Evolutionary conservation across 1,140 invertebrate species (phyloP).

Genomic region (Meloidogyne floridensis): DNA sequence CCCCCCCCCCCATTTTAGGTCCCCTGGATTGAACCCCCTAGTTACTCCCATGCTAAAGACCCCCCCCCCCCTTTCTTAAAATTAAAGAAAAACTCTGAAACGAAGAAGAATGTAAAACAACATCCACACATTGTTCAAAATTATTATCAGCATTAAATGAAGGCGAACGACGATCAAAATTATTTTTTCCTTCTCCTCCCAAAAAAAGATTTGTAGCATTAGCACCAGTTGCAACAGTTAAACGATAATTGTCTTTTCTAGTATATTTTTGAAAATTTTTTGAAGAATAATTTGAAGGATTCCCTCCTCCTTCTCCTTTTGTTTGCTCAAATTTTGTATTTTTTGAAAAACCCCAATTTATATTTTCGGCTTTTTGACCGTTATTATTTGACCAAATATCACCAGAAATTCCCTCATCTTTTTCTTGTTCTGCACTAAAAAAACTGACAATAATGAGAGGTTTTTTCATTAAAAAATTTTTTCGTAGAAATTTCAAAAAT

Average conservation of each 20-base stretch:
- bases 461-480: no score
- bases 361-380: neutral
- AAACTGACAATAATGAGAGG: no score
- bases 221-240: neutral
- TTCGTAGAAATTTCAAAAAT: no score
- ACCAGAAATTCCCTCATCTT: neutral
- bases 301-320: no score
- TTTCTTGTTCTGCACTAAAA: neutral
- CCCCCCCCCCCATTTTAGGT: no score
- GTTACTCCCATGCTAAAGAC: no score
- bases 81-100: neutral
- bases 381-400: no score
- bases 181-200: no score
- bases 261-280: neutral
- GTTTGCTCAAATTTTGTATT: no score
- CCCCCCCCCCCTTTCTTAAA: no score
- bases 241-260: conserved; percentile 1
- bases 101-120: neutral
- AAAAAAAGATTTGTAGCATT: neutral
- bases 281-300: neutral
- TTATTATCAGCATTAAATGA: neutral
- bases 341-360: neutral
- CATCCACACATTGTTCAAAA: neutral
- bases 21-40: no score
- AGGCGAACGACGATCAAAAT: neutral